Evolutionary conservation across 2,113 vertebrate genomes (phyloP).

Genomic region (Melozone crissalis): DNA sequence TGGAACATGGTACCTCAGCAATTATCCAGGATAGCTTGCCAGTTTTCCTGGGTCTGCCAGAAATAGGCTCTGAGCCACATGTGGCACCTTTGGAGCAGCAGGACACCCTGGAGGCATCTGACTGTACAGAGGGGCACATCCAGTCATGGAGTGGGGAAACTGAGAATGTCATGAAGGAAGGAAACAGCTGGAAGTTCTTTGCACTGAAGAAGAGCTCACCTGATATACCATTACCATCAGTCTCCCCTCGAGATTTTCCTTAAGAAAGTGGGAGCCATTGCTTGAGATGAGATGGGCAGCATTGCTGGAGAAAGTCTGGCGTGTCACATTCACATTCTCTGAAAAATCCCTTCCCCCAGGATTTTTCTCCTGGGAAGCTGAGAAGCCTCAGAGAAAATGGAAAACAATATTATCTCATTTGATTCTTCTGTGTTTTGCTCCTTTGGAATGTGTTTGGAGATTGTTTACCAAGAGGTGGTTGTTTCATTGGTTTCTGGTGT

Average conservation of each 20-base stretch:
- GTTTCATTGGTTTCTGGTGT: no score
- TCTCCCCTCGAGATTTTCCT: rapidly evolving
- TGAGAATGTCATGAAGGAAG: background rate
- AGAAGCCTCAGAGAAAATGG: no score
- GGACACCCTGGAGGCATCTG: background rate
- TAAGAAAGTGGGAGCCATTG: background rate
- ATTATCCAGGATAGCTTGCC: background rate
- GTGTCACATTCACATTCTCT: no score
- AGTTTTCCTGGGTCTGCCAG: background rate
- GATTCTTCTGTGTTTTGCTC: no score
- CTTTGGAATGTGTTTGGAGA: no score
- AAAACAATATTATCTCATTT: no score
- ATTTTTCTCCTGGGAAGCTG: no score
- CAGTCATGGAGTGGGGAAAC: background rate
- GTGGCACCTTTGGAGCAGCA: background rate
- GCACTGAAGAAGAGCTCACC: background rate
- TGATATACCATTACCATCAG: rapidly evolving
- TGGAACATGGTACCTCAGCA: background rate
- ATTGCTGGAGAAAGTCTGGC: background rate
- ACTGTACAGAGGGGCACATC: background rate
- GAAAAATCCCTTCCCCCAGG: no score
- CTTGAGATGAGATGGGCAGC: background rate
- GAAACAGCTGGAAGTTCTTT: background rate
- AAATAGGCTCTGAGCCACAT: background rate
- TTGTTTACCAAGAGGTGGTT: no score